These are phyloP conservation scores for Chaetophractus vellerosus DNA, from an alignment of 2,797 vertebrate species.

Conservation along the genomic window DNA sequence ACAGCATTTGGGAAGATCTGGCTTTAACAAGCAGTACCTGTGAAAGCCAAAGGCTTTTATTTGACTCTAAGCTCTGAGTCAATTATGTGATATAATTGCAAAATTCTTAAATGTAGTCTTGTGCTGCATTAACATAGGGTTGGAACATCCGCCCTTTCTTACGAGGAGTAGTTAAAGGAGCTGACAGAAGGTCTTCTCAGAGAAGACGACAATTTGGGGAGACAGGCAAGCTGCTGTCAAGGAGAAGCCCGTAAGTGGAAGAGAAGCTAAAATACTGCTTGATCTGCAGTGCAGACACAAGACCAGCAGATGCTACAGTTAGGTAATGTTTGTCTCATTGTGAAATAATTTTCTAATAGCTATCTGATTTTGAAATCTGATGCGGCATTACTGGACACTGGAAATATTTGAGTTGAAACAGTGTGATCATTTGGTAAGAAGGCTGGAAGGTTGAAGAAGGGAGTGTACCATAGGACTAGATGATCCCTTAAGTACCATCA, in stretches of 20 bases:
- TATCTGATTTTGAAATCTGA: not conserved
- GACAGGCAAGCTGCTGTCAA: not conserved
- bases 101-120: not conserved
- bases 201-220: not conserved
- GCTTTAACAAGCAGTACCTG: not conserved
- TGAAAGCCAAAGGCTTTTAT: not conserved
- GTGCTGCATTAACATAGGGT: not conserved
- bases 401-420: constrained; percentile 4
- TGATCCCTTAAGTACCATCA: not conserved
- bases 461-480: not conserved
- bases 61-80: not conserved
- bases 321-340: not conserved
- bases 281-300: not conserved
- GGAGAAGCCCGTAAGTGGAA: not conserved
- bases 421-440: constrained; percentile 9
- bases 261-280: not conserved
- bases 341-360: not conserved
- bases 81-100: not conserved
- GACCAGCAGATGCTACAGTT: not conserved
- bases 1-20: not conserved
- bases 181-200: constrained; percentile 43
- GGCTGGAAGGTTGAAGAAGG: not conserved
- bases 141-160: not conserved
- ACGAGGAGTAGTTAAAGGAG: not conserved
- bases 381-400: not conserved